phyloP scores from a whole-genome alignment of 2,888 invertebrate genomes.

The Mermis nigrescens region DNA sequence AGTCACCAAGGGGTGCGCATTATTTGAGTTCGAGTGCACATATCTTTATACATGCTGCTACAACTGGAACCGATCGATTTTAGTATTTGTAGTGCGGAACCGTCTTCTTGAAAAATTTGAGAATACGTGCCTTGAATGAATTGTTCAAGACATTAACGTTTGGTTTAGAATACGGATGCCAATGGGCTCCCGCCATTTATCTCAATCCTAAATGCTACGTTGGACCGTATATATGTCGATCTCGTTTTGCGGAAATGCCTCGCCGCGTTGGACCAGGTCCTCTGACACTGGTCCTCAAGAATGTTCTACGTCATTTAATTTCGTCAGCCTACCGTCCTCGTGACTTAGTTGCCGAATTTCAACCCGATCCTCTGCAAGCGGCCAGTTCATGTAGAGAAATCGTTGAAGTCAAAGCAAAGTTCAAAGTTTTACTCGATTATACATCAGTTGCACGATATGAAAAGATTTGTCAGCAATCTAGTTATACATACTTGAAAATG shows the following conservation, averaged over 20 bases:
- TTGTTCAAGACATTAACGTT: too few relatives aligned
- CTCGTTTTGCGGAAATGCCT: not conserved
- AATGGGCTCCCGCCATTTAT: slow-evolving; percentile 8
- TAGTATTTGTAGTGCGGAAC: too few relatives aligned
- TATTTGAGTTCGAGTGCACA: too few relatives aligned
- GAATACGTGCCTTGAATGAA: too few relatives aligned
- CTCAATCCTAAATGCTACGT: slow-evolving; percentile 9
- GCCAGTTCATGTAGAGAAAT: not conserved
- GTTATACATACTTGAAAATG: too few relatives aligned
- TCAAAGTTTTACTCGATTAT: too few relatives aligned
- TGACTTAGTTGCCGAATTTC: slow-evolving; percentile 8
- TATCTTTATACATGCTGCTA: too few relatives aligned
- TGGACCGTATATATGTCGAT: slow-evolving; percentile 7
- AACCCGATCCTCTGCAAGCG: slow-evolving; percentile 1
- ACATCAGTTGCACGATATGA: too few relatives aligned
- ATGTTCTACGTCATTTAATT: slow-evolving; percentile 1
- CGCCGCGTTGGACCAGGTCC: slow-evolving; percentile 10
- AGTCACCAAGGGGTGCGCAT: too few relatives aligned
- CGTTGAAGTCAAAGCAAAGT: not conserved
- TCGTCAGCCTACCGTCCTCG: slow-evolving; percentile 4
- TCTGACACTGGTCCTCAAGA: not conserved
- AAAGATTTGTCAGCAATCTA: too few relatives aligned
- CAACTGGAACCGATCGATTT: too few relatives aligned
- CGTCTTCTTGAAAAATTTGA: too few relatives aligned
- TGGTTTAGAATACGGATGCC: slow-evolving; percentile 4